Conservation (phyloP, 2,797 vertebrate species). For the Cheirogaleus major region DNA sequence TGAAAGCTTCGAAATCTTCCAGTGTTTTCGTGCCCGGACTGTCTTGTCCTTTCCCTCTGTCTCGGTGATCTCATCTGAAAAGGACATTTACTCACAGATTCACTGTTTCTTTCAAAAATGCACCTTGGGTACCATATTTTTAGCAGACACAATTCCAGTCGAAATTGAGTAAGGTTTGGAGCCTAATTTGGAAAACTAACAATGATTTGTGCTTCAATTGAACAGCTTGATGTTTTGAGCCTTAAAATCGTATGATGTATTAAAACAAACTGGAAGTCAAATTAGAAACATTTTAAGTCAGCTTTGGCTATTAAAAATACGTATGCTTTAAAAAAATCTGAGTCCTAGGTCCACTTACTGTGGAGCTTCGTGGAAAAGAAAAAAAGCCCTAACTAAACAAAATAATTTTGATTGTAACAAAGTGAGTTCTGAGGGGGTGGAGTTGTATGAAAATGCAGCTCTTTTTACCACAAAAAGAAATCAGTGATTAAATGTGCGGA, state of each 20-base stretch:
- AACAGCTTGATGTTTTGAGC: not conserved
- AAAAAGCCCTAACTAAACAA: not conserved
- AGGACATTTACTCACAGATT: not conserved
- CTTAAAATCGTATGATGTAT: not conserved
- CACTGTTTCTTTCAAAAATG: not conserved
- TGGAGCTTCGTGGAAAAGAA: not conserved
- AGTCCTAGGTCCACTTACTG: too few relatives aligned
- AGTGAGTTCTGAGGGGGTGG: too few relatives aligned
- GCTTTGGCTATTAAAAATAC: not conserved
- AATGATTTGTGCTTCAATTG: not conserved
- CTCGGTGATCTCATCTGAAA: not conserved
- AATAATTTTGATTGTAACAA: not conserved
- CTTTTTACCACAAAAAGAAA: accelerated
- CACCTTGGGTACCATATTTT: not conserved
- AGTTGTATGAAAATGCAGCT: too few relatives aligned
- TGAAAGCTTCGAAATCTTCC: accelerated
- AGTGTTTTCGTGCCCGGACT: accelerated
- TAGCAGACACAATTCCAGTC: not conserved
- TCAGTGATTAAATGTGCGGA: accelerated
- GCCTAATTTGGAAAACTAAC: not conserved
- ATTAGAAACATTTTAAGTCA: not conserved
- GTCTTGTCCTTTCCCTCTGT: not conserved
- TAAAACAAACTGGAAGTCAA: not conserved
- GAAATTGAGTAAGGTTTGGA: not conserved
- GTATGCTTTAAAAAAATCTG: not conserved